Base-by-base conservation (phyloP, 1,140 invertebrate species). In the Pachyrhynchus sulphureomaculatus region DNA sequence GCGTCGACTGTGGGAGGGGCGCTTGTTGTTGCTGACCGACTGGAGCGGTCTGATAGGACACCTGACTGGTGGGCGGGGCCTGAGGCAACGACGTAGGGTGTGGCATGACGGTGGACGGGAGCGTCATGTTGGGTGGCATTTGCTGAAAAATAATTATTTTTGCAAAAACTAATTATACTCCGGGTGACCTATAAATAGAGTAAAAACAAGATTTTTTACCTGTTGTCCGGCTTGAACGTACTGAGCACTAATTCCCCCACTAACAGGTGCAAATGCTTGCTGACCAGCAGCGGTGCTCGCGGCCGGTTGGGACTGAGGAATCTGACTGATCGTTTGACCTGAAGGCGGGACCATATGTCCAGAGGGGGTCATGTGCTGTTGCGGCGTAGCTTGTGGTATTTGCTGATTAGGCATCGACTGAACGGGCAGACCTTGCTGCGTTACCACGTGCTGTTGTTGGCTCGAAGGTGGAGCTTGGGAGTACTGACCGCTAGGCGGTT, bases 1-100 rank as follows among this genome's bases (percentile, higher is more conserved):
- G 24, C 15, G n/a, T 39, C 20, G 42, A n/a, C 26, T 29, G 33
- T 18, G 17, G 24, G 17, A 9, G 6, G 4, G 21, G 15, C 15
- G 47, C 18, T 21, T 9, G 9, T 52, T 18, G 33, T 24, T 39
- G 45, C 53, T 41, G 20, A 57, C 8, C 18, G 29, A 21, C 24
- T 24, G 51, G 21, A 18, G 64, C 18, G 17, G 58, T n/a, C 41
- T 53, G 52, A 57, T 49, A 45, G 13, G 53, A 39, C 34, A 58
- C 20, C 13, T 58, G 55, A 39, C 12, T 45, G 36, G 32, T 29
- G 6, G 33, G 6, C 9, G 18, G 21, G 5, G 24, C 24, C 36
- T 54, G 52, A 2, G 36, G 39, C 17, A 54, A 24, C n/a, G 29
- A 15, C 2, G 45, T 21, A 23, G 42, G 26, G n/a, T 48, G 45